These are phyloP conservation scores for Sminthurides aquaticus DNA, from an alignment of 2,888 invertebrate genomes.

Conservation along the genomic window DNA sequence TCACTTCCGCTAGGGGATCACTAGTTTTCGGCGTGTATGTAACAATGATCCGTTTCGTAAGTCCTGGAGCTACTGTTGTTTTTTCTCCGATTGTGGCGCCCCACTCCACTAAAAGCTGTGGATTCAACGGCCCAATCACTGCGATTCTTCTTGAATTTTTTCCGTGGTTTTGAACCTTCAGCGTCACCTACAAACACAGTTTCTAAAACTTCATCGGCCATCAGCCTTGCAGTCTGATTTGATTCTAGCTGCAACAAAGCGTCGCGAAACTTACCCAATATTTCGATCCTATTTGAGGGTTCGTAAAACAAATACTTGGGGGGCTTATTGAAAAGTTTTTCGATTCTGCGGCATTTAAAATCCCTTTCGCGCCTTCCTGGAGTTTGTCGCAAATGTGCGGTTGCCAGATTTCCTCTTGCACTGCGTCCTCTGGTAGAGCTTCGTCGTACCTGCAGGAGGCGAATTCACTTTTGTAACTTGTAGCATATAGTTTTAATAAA, in stretches of 20 bases:
- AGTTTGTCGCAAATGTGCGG: background rate
- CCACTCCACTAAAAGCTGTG: constrained; percentile 23
- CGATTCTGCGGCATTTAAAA: constrained; percentile 13
- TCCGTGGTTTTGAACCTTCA: constrained; percentile 25
- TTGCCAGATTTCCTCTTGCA: background rate
- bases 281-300: constrained; percentile 4
- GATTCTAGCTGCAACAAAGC: background rate
- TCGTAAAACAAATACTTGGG: constrained; percentile 3
- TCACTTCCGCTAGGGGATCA: constrained; percentile 25
- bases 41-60: constrained; percentile 15
- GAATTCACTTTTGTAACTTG: no score
- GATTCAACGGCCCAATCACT: constrained; percentile 28
- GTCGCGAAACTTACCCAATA: constrained; percentile 8
- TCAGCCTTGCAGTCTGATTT: background rate
- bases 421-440: background rate
- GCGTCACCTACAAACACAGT: background rate
- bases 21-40: constrained; percentile 20
- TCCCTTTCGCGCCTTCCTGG: constrained; percentile 10
- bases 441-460: no score
- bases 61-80: constrained; percentile 27
- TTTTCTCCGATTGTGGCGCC: constrained; percentile 12
- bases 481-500: no score
- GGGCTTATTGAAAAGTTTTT: background rate
- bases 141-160: constrained; percentile 23
- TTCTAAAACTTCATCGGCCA: background rate